Conservation (phyloP, 1,140 invertebrate genomes). For the Scylla paramamosain region DNA sequence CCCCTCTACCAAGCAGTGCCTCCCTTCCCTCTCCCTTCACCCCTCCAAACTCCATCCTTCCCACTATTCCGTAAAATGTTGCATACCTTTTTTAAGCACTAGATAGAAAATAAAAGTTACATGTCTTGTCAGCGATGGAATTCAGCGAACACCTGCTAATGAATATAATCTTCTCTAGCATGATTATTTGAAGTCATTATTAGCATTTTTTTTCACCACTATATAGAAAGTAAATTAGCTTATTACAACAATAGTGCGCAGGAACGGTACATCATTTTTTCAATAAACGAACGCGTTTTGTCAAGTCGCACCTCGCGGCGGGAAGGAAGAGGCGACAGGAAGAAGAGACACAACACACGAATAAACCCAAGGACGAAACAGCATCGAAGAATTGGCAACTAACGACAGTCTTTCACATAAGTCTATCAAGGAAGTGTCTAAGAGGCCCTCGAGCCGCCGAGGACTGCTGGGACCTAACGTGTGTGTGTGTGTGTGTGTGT, state of each 20-base stretch:
- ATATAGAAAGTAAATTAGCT: neutral
- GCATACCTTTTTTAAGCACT: neutral
- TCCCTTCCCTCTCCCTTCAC: neutral
- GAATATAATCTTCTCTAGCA: neutral
- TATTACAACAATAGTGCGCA: neutral
- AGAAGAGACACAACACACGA: neutral
- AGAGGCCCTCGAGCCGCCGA: neutral
- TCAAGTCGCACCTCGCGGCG: neutral
- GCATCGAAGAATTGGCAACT: neutral
- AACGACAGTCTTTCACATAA: neutral
- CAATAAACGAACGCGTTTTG: neutral
- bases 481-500: constrained; percentile 45
- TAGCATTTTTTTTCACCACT: neutral
- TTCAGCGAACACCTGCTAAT: neutral
- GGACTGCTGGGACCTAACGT: neutral
- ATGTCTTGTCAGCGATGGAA: neutral
- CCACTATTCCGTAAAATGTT: neutral
- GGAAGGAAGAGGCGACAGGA: neutral
- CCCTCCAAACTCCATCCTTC: neutral
- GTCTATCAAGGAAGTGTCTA: constrained; percentile 1
- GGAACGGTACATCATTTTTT: neutral
- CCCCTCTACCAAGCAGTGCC: neutral
- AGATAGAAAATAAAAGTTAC: neutral
- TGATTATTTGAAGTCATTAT: constrained; percentile 24
- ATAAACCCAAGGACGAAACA: neutral